These are phyloP conservation scores for Habrosyne pyritoides DNA, from an alignment of 2,888 invertebrate genomes.

Conservation along the genomic window DNA sequence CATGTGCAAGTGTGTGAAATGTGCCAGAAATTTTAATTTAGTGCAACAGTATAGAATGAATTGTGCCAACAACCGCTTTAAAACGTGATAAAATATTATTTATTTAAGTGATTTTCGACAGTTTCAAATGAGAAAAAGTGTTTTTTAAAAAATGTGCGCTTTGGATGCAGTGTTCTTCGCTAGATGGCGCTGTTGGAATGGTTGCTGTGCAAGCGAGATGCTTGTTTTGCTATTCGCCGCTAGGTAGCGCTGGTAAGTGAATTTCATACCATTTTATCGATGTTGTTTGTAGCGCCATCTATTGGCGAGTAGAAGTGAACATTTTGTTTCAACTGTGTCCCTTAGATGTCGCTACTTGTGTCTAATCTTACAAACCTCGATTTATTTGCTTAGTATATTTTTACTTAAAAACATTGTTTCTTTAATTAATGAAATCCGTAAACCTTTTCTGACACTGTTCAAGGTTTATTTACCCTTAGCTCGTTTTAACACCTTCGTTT, in stretches of 20 bases:
- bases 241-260: slow-evolving; percentile 71
- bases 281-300: slow-evolving; percentile 45
- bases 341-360: slow-evolving; percentile 52
- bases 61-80: slow-evolving; percentile 48
- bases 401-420: too few species aligned
- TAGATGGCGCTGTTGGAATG: slow-evolving; percentile 72
- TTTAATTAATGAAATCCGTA: too few species aligned
- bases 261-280: slow-evolving; percentile 3
- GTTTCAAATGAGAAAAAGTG: slow-evolving; percentile 34
- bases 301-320: slow-evolving; percentile 40
- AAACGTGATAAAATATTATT: slow-evolving; percentile 50
- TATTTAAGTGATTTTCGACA: slow-evolving; percentile 35
- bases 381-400: background rate
- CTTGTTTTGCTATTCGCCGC: slow-evolving; percentile 56
- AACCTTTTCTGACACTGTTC: too few species aligned
- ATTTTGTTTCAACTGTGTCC: slow-evolving; percentile 15
- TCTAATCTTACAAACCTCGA: slow-evolving; percentile 1
- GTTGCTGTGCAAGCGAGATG: slow-evolving; percentile 56
- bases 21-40: slow-evolving; percentile 53
- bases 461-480: too few species aligned
- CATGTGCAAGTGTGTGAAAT: slow-evolving; percentile 66
- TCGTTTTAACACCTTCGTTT: too few species aligned
- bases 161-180: slow-evolving; percentile 79
- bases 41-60: slow-evolving; percentile 53
- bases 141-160: slow-evolving; percentile 61